Base-by-base conservation (phyloP, 1,140 invertebrate genomes). In the Cyphomyrmex costatus region DNA sequence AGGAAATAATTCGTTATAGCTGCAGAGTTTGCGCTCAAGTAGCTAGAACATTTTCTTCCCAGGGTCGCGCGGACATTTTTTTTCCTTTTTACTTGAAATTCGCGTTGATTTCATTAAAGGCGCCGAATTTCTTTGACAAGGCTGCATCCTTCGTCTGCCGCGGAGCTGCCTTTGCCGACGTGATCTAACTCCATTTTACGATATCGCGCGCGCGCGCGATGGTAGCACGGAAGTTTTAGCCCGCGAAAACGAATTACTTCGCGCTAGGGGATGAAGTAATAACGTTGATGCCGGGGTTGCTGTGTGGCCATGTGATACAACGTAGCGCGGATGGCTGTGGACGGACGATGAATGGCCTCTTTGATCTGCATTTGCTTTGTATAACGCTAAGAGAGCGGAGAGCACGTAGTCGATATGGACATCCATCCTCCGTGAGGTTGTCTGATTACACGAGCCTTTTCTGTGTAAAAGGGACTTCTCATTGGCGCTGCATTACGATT, bases 281-380 rank as follows among this genome's bases (percentile, higher is more conserved):
- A 92, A 93, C 87, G 88, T 88, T 92, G 89, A 92, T 92, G 89
- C 87, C 84, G 86, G 88, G 89, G 71, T 88, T 88, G 80, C 88
- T 73, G 77, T 90, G 79, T 42, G 86, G 86, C 82, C 71, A 68
- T 70, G 30, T 70, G 83, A 71, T 91, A 86, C 73, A 63, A 79
- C 80, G 68, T 80, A 6, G 30, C 49, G 60, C 86, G 86, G 60
- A 88, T 89, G 89, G 90, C 84, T 84, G 80, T 42, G 77, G 79
- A 82, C 82, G 85, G 87, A 74, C 90, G 89, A 93, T 93, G 93
- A 94, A 94, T 94, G 91, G 92, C 89, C 89, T 88, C 93, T 94
- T 94, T 94, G 93, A 94, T 94, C 92, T 93, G 84, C 84, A 73
- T 88, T 87, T 90, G 91, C 88, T 91, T 90, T 90, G 87, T 90